These are phyloP conservation scores for Pangasius macronema DNA, from an alignment of 2,797 vertebrate genomes.

Conservation along the genomic window DNA sequence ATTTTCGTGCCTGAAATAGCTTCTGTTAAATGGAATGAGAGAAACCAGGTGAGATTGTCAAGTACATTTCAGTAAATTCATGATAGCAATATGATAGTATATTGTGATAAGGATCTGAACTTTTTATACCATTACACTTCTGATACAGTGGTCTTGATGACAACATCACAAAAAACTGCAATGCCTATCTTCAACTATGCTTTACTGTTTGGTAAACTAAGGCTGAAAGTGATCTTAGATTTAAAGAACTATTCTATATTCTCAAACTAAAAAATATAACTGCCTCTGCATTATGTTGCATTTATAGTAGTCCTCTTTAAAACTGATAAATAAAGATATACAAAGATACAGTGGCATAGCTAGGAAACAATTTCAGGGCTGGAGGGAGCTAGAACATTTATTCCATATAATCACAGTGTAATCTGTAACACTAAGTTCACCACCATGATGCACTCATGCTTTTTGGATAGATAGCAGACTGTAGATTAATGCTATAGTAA, in stretches of 20 bases:
- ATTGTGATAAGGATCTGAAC: not conserved
- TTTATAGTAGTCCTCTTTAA: too few relatives aligned
- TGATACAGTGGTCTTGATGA: not conserved
- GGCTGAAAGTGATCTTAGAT: too few relatives aligned
- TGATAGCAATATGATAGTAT: not conserved
- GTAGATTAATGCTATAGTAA: not conserved
- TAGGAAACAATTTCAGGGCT: not conserved
- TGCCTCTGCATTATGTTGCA: too few relatives aligned
- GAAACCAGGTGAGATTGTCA: not conserved
- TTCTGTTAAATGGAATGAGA: constrained; percentile 55
- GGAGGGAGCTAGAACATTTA: not conserved
- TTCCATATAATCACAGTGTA: not conserved
- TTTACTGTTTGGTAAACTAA: too few relatives aligned
- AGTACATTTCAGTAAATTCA: not conserved
- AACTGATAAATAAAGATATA: not conserved
- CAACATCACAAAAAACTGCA: not conserved
- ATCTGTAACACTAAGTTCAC: not conserved
- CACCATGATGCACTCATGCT: too few relatives aligned
- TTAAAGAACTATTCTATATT: too few relatives aligned
- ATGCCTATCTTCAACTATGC: not conserved
- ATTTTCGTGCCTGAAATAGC: constrained; percentile 54
- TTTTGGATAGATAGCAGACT: not conserved
- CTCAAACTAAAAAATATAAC: too few relatives aligned
- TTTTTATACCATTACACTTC: not conserved
- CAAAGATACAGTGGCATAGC: not conserved